A percentile compares a stretch with the other conserved stretches of the same genome.
Conservation (phyloP, 2,797 vertebrate genomes). For the Buphagus erythrorhynchus region DNA sequence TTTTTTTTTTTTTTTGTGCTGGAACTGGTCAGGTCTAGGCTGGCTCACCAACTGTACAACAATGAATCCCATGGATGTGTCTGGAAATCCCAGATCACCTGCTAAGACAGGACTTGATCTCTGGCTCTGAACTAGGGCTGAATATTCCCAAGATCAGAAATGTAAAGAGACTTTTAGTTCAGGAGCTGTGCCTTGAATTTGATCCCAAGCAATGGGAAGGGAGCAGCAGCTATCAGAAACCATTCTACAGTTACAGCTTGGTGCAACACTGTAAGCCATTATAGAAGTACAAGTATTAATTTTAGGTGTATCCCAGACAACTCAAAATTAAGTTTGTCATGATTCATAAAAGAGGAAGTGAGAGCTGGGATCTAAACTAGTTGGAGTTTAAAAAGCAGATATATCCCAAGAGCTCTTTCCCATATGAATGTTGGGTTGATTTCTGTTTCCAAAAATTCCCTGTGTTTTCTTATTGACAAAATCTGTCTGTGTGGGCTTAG, state of each 20-base stretch:
- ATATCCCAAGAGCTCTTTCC: neutral
- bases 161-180: neutral
- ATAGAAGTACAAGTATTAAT: neutral
- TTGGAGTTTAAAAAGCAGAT: neutral
- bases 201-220: neutral
- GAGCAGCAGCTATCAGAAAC: neutral
- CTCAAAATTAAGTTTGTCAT: neutral
- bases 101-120: no score
- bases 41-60: no score
- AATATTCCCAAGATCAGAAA: neutral
- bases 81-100: no score
- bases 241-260: neutral
- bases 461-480: neutral
- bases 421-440: neutral
- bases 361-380: neutral
- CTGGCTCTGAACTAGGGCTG: neutral
- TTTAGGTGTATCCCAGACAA: neutral
- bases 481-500: neutral
- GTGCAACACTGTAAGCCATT: neutral
- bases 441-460: neutral
- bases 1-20: no score
- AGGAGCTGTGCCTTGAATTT: neutral
- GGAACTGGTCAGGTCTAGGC: no score
- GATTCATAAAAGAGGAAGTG: accelerated
- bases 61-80: no score